Conservation (phyloP, 1,140 invertebrate species). For the Sarcophaga peregrina region DNA sequence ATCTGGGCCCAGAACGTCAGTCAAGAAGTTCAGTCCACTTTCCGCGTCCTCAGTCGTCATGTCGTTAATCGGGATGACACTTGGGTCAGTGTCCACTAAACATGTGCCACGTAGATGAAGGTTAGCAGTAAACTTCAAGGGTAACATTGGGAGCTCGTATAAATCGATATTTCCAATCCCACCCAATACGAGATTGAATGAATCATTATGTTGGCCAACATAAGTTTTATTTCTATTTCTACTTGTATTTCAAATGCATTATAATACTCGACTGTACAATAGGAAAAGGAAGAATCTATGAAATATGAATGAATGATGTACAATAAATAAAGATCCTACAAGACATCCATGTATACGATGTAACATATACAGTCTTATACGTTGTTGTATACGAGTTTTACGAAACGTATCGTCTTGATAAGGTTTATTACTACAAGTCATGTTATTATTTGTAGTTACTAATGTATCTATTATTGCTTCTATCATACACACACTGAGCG, state of each 20-base stretch:
- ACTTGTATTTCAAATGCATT: too few relatives aligned
- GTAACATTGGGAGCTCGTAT: too few relatives aligned
- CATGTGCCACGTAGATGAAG: too few relatives aligned
- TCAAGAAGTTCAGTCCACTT: too few relatives aligned
- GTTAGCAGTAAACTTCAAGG: too few relatives aligned
- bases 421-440: conserved; percentile 33
- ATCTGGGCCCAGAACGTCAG: too few relatives aligned
- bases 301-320: background rate
- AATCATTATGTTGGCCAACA: conserved; percentile 2
- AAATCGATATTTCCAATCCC: too few relatives aligned
- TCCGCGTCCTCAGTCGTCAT: too few relatives aligned
- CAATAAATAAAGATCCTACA: background rate
- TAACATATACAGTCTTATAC: too few relatives aligned
- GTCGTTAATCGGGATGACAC: too few relatives aligned
- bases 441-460: conserved; percentile 26
- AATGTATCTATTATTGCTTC: background rate
- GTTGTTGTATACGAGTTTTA: too few relatives aligned
- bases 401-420: background rate
- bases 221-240: background rate
- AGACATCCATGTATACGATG: background rate
- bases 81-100: too few relatives aligned
- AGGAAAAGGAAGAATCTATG: background rate
- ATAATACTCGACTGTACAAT: background rate
- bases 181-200: background rate
- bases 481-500: background rate